Evolutionary conservation across 2,797 vertebrate genomes (phyloP).

Genomic region (Bradypodion pumilum): DNA sequence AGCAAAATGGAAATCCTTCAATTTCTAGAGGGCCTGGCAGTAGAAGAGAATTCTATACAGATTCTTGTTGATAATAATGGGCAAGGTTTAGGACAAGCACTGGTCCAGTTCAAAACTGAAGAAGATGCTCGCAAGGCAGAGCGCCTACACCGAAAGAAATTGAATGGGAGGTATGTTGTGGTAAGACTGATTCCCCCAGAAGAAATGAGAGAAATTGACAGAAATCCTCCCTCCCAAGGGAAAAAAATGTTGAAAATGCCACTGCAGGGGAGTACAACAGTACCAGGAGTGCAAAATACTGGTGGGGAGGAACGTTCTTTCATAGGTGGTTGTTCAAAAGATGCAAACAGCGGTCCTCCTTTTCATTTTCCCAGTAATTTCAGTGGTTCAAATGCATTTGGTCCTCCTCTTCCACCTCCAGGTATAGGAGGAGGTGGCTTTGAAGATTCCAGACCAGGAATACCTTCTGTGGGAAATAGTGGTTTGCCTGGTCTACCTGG

Average conservation of each 20-base stretch:
- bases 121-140: slow-evolving; percentile 95
- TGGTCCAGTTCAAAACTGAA: slow-evolving; percentile 94
- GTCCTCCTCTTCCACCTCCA: slow-evolving; percentile 89
- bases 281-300: slow-evolving; percentile 80
- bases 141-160: slow-evolving; percentile 93
- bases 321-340: slow-evolving; percentile 85
- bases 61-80: slow-evolving; percentile 92
- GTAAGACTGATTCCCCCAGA: slow-evolving; percentile 92
- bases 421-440: slow-evolving; percentile 82
- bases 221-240: slow-evolving; percentile 92
- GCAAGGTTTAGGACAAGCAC: slow-evolving; percentile 94
- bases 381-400: slow-evolving; percentile 86
- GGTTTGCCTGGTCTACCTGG: slow-evolving; percentile 88
- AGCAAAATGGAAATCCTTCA: slow-evolving; percentile 94
- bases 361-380: slow-evolving; percentile 90
- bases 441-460: slow-evolving; percentile 83
- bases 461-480: slow-evolving; percentile 84
- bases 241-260: slow-evolving; percentile 89
- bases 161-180: slow-evolving; percentile 96
- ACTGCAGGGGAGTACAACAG: slow-evolving; percentile 77
- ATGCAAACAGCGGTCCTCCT: slow-evolving; percentile 84
- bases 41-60: slow-evolving; percentile 92
- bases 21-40: slow-evolving; percentile 91
- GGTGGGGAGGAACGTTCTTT: slow-evolving; percentile 91
- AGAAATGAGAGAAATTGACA: slow-evolving; percentile 96